phyloP scores from a whole-genome alignment of 92 coral and sea anemone species.

The Metridium senile region DNA sequence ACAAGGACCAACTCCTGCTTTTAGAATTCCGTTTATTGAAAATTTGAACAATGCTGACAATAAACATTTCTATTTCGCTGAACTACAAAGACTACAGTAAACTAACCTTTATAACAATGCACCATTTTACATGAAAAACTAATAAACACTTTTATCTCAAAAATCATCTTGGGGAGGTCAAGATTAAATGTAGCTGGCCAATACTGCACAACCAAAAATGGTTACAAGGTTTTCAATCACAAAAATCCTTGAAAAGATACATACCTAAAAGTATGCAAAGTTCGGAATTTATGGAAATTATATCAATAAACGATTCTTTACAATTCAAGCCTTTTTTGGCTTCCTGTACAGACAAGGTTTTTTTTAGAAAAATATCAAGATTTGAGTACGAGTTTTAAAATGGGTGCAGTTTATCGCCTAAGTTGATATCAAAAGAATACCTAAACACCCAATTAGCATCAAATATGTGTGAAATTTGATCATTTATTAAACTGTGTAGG shows the following conservation, averaged over 20 bases:
- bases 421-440: not conserved
- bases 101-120: not conserved
- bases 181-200: not conserved
- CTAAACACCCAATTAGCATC: slow-evolving; percentile 3
- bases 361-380: no score
- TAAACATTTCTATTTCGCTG: not conserved
- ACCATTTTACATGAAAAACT: not conserved
- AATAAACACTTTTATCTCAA: not conserved
- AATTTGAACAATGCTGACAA: not conserved
- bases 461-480: slow-evolving; percentile 25
- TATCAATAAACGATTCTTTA: no score
- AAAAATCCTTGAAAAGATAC: not conserved
- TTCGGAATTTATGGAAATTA: no score
- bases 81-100: no score
- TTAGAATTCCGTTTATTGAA: not conserved
- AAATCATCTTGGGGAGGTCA: not conserved
- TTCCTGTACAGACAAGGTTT: not conserved
- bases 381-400: not conserved
- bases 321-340: no score
- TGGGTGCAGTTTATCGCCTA: not conserved
- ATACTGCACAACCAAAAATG: not conserved
- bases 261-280: not conserved
- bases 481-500: slow-evolving; percentile 6
- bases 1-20: not conserved
- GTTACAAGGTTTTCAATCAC: not conserved